Evolutionary conservation across 2,888 invertebrate species (phyloP).

Genomic region (Plagodis dolabraria): DNA sequence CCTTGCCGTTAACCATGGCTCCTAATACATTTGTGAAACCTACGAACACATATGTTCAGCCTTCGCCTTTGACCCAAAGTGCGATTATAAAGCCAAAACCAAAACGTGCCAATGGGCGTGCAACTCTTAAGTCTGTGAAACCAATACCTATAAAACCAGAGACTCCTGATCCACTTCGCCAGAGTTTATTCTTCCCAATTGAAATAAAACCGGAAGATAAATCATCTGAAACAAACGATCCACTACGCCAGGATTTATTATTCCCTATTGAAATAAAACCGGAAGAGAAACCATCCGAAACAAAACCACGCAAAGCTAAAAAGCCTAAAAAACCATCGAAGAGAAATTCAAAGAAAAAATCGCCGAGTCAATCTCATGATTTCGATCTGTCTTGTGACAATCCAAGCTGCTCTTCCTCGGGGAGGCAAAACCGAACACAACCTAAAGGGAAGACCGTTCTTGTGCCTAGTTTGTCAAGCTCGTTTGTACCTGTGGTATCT

Average conservation of each 20-base stretch:
- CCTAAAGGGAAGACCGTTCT: not conserved
- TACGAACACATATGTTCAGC: not conserved
- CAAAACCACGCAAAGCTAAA: not conserved
- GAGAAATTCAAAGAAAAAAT: slow-evolving; percentile 8
- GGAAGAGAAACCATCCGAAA: not conserved
- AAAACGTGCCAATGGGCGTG: not conserved
- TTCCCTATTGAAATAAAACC: not conserved
- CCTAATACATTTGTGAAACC: slow-evolving; percentile 14
- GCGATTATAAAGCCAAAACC: not conserved
- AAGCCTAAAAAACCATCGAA: not conserved
- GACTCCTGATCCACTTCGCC: not conserved
- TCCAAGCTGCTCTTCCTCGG: slow-evolving; percentile 1
- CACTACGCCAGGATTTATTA: not conserved
- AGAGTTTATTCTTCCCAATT: not conserved
- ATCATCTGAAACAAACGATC: not conserved
- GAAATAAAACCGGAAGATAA: not conserved
- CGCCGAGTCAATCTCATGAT: slow-evolving; percentile 5
- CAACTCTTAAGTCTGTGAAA: not conserved
- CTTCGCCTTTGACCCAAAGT: not conserved
- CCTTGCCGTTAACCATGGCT: not conserved
- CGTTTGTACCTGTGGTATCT: not conserved
- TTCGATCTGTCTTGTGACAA: not conserved
- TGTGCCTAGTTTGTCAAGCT: not conserved
- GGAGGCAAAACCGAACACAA: not conserved
- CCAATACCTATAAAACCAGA: not conserved